Percentiles rank a stretch among this genome's conserved stretches.
phyloP scores from a whole-genome alignment of 2,113 vertebrate genomes.

The Phyllopteryx taeniolatus region DNA sequence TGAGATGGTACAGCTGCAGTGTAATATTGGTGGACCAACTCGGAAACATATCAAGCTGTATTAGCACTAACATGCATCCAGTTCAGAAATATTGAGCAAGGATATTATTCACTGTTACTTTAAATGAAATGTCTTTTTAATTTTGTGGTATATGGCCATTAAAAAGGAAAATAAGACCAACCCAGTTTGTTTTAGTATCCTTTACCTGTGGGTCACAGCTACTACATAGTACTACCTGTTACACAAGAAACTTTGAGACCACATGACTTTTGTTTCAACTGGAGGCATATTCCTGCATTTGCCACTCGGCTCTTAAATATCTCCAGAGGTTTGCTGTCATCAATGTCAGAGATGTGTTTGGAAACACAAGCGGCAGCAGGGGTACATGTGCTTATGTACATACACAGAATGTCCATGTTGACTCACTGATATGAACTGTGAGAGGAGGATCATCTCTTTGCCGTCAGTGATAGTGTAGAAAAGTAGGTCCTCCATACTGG shows the following conservation, averaged over 20 bases:
- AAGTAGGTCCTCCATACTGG: slow-evolving; percentile 79
- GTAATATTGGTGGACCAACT: too few species aligned
- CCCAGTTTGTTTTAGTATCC: not conserved
- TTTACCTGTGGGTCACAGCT: slow-evolving; percentile 15
- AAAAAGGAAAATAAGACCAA: too few species aligned
- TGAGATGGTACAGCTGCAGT: not conserved
- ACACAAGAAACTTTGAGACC: slow-evolving; percentile 29
- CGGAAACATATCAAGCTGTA: too few species aligned
- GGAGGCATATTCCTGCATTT: slow-evolving; percentile 17
- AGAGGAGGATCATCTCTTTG: slow-evolving; percentile 78
- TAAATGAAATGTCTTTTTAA: too few species aligned
- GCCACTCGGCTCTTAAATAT: slow-evolving; percentile 11
- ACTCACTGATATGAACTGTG: slow-evolving; percentile 83
- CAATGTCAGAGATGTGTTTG: slow-evolving; percentile 15
- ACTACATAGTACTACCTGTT: slow-evolving; percentile 32
- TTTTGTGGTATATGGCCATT: too few species aligned
- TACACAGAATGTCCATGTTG: slow-evolving; percentile 2
- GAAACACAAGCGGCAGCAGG: slow-evolving; percentile 6
- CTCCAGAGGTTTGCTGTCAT: slow-evolving; percentile 16
- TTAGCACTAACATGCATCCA: too few species aligned
- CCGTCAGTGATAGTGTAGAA: slow-evolving; percentile 87
- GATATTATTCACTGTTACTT: too few species aligned
- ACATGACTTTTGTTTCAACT: slow-evolving; percentile 24
- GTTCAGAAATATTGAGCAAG: too few species aligned
- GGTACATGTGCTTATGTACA: slow-evolving; percentile 3